Evolutionary conservation across 2,113 vertebrate species (phyloP).

Genomic region (Smithornis capensis): DNA sequence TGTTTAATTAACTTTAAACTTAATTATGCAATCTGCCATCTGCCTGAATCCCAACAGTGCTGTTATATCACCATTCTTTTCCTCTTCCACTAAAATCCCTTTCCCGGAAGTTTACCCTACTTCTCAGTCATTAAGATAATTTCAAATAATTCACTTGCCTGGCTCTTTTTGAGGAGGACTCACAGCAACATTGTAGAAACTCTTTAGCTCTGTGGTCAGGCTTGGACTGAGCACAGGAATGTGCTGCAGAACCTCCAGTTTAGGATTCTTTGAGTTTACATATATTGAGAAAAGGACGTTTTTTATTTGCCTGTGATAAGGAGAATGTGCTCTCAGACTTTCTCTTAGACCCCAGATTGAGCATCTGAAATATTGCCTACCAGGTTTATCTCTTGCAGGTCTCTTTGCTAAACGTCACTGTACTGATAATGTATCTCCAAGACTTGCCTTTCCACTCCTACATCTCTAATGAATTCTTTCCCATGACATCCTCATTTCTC

Average conservation of each 20-base stretch:
- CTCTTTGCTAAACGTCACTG: background rate
- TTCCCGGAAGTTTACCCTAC: background rate
- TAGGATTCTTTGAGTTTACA: background rate
- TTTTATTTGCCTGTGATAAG: background rate
- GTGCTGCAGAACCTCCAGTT: background rate
- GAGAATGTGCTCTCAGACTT: background rate
- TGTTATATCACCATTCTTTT: background rate
- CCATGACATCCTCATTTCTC: constrained; percentile 1
- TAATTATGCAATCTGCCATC: constrained; percentile 46
- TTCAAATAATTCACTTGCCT: background rate
- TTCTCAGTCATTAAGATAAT: background rate
- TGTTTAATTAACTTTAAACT: constrained; percentile 59
- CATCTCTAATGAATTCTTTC: constrained; percentile 28
- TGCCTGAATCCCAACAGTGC: constrained; percentile 19
- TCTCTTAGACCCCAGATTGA: background rate
- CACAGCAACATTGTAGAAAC: rapidly evolving
- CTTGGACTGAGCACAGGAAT: background rate
- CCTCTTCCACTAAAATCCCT: background rate
- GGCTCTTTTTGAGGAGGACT: background rate
- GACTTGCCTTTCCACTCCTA: constrained; percentile 16
- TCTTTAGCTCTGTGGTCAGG: background rate
- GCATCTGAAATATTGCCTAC: background rate
- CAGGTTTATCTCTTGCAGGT: constrained; percentile 13
- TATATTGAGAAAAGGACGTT: background rate
- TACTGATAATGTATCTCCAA: background rate